These are phyloP conservation scores for Magallana nippona DNA, from an alignment of 2,888 invertebrate genomes.

Conservation along the genomic window DNA sequence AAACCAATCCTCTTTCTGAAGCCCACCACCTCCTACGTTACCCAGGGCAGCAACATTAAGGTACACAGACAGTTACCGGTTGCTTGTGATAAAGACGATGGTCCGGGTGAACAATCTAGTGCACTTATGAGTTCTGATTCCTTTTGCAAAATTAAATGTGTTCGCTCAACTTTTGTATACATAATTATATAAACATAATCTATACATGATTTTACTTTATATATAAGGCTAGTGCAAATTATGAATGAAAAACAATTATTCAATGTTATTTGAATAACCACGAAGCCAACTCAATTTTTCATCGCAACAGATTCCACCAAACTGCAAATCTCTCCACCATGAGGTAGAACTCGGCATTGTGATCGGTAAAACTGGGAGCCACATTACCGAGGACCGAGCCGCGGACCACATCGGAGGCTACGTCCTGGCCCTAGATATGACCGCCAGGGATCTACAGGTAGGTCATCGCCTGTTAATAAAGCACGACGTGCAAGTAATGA, in stretches of 20 bases:
- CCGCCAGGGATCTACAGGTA: constrained; percentile 80
- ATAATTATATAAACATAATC: too few species aligned
- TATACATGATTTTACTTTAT: too few species aligned
- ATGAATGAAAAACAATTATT: too few species aligned
- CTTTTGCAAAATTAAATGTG: too few species aligned
- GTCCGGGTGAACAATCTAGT: too few species aligned
- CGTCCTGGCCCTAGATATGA: constrained; percentile 88
- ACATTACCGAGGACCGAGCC: constrained; percentile 82
- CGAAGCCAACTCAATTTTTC: too few species aligned
- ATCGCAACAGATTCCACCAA: constrained; percentile 84
- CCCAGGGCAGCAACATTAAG: constrained; percentile 83
- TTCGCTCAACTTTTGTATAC: too few species aligned
- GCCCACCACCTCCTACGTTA: constrained; percentile 85
- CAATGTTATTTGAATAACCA: too few species aligned
- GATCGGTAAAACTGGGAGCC: constrained; percentile 84
- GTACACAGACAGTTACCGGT: constrained; percentile 76
- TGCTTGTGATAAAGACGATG: too few species aligned
- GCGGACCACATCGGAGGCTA: constrained; percentile 86
- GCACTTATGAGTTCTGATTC: too few species aligned
- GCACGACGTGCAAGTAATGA: too few species aligned
- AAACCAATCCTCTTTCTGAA: constrained; percentile 87
- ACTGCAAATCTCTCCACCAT: constrained; percentile 85
- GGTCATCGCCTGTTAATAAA: background rate
- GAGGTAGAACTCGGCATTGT: constrained; percentile 90
- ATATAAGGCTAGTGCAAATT: too few species aligned